Percentiles rank a stretch among this genome's conserved stretches.
These are phyloP conservation scores for Botia almorhae DNA, from an alignment of 2,797 vertebrate genomes.

Conservation along the genomic window DNA sequence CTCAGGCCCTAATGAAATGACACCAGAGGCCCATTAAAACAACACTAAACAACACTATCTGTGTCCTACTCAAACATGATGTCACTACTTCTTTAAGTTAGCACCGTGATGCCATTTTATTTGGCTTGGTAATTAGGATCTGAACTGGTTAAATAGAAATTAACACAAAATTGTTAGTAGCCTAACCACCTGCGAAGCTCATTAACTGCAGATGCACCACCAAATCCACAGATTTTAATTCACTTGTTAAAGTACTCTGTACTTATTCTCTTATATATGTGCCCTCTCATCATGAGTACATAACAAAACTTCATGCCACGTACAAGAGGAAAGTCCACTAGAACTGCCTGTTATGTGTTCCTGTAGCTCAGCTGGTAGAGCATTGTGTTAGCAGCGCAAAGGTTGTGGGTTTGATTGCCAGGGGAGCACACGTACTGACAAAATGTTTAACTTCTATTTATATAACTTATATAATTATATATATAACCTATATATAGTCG, in stretches of 20 bases:
- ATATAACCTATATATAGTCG: too few relatives aligned
- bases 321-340: conserved; percentile 5
- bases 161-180: background rate
- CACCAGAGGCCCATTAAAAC: background rate
- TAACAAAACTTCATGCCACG: background rate
- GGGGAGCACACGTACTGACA: too few relatives aligned
- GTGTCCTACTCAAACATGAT: background rate
- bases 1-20: background rate
- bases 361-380: too few relatives aligned
- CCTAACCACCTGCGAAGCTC: background rate
- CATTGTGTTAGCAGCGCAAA: too few relatives aligned
- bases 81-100: background rate
- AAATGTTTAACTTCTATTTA: too few relatives aligned
- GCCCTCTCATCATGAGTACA: background rate
- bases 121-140: background rate
- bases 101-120: background rate
- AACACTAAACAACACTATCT: background rate
- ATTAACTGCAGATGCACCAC: background rate
- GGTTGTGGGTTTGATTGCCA: too few relatives aligned
- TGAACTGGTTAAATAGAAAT: background rate
- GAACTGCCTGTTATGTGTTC: background rate
- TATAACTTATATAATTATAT: too few relatives aligned
- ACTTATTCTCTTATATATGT: background rate
- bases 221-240: background rate
- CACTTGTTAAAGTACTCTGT: background rate